Base-by-base conservation (phyloP, 2,113 vertebrate species). In the Onychostruthus taczanowskii region DNA sequence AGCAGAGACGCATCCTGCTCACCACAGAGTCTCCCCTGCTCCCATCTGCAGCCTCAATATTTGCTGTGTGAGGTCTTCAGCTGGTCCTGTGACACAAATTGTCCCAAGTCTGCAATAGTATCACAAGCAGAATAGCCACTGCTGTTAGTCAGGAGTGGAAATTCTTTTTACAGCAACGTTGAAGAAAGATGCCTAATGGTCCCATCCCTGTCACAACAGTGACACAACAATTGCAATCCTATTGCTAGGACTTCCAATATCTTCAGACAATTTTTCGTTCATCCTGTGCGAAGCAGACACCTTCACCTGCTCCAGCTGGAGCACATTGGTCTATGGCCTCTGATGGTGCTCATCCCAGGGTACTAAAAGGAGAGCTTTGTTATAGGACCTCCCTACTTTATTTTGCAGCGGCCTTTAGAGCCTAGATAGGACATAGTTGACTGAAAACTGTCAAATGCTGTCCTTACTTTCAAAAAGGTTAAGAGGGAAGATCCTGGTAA, bases 31-130 rank as follows among this genome's bases (percentile, higher is more conserved):
- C 27, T 64, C 6, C 4, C 47, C 39, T 61, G 19, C 22, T 62
- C 9, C 16, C 24, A 4, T 30, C 5, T 70, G 6, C 27, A 74
- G 24, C 23, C 21, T 30, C 59, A 56, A 1, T 27, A 58, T 23
- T 26, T 89, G 6, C 13, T 55, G 3, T 35, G 39, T 58, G n/a
- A 50, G 9, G 13, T 11, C 21, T 63, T 64, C 49, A 76, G 27
- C 33, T 3, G 2, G 20, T 70, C 2, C 3, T 55, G 56, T 23
- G 20, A 44, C 70, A 14, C 1, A 0, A 43, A 22, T 20, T 18
- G 7, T 9, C 52, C 44, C 22, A 50, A 2, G 1, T 19, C 22
- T 43, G 21, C 0, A 3, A 9, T 0, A 33, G 24, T 2, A 3
- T 8, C 21, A 49, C 1, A 1, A 74, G 17, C 16, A 78, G 50